phyloP scores from a whole-genome alignment of 2,797 vertebrate genomes.

The Chrosomus eos region DNA sequence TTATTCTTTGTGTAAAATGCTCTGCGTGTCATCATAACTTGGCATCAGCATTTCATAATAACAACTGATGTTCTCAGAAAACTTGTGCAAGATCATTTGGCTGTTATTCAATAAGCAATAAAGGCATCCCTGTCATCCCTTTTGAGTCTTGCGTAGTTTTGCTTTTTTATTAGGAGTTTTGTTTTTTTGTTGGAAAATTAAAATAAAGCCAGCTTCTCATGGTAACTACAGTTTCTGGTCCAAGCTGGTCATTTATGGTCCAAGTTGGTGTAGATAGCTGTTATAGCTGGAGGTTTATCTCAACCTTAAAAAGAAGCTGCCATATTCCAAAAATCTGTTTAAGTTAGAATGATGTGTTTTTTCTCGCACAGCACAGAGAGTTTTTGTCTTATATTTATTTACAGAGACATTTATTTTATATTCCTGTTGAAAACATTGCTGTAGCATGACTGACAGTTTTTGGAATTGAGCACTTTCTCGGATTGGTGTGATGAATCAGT shows the following conservation, averaged over 20 bases:
- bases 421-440: conserved; percentile 9
- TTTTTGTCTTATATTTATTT: not conserved
- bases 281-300: not conserved
- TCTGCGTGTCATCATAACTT: not conserved
- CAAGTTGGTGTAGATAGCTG: not conserved
- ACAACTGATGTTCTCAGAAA: not conserved
- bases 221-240: not conserved
- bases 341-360: not conserved
- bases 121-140: not conserved
- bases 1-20: conserved; percentile 19
- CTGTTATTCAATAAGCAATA: conserved; percentile 7
- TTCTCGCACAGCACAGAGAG: not conserved
- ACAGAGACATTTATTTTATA: not conserved
- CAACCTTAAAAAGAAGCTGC: not conserved
- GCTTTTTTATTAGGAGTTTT: not conserved
- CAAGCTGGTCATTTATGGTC: not conserved
- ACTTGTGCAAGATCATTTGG: conserved; percentile 30
- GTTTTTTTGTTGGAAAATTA: not conserved
- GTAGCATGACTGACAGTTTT: not conserved
- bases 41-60: not conserved
- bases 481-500: conserved; percentile 19
- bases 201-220: not conserved
- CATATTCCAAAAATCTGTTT: not conserved
- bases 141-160: not conserved
- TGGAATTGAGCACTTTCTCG: conserved; percentile 1